Base-by-base conservation (phyloP, 2,888 invertebrate species). In the Carabus problematicus region DNA sequence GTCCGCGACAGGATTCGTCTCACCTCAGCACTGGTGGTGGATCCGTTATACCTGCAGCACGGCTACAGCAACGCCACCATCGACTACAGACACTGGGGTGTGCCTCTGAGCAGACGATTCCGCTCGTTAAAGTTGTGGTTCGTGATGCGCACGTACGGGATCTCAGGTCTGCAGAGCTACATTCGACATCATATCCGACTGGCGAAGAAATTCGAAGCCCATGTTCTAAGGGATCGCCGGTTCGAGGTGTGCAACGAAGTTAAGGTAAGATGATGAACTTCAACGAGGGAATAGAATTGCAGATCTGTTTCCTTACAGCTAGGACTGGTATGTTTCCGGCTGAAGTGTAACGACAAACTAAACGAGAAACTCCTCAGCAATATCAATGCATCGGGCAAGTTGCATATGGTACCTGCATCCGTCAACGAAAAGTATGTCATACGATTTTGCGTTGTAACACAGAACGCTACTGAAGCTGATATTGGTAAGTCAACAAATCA, bases 51-150 rank as follows among this genome's bases (percentile, higher is more conserved):
- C 80, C 88, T 99, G 8, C 97, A 98, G 79, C 99, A 99, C 81
- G 94, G 95, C 75, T 96, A 97, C 83, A 96, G 95, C 72, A 93
- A 95, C 81, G 90, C 91, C 12, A 90, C 93, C 70, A 94, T 95
- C 76, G 95, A 95, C 83, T 95, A 94, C 82, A 88, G 97, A 81
- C 98, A 99, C 81, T 99, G 98, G 98, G 97, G 98, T 56, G 95
- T 99, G 76, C 95, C 98, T 4, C 83, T 99, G 64, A 97, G 97
- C 80, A 88, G 98, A 47, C 86, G 98, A 72, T 99, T 99, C 83
- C 88, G 98, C 70, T 93, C 97, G 0, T 85, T 99, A 72, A 99
- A 99, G 80, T 84, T 99, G 43, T 99, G 98, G 98, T 99, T 98
- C 82, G 98, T 98, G 73, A 85, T 99, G 75, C 85, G 98, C 72